Percentiles rank a stretch among this genome's conserved stretches.
These are phyloP conservation scores for Camarhynchus parvulus DNA, from an alignment of 2,113 vertebrate genomes.

Conservation along the genomic window DNA sequence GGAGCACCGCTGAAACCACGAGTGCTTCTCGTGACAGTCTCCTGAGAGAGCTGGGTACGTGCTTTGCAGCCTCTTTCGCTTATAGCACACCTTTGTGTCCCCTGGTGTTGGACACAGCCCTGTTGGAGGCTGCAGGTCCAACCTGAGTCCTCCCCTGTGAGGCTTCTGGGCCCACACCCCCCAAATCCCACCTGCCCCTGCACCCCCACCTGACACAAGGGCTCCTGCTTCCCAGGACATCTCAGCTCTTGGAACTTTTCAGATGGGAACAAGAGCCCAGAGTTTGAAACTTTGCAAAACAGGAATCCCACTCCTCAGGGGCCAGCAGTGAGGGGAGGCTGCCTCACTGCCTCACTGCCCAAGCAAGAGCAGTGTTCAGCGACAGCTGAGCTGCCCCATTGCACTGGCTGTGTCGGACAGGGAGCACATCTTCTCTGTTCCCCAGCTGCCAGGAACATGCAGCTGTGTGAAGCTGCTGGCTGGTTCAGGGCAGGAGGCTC, in stretches of 20 bases:
- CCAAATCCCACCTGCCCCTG: not conserved
- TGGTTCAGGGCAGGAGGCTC: not conserved
- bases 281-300: not conserved
- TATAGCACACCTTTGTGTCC: not conserved
- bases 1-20: not conserved
- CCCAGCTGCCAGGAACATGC: not conserved
- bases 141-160: not conserved
- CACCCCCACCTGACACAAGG: not conserved
- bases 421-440: not conserved
- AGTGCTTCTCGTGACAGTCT: not conserved
- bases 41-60: accelerated
- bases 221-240: not conserved
- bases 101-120: not conserved
- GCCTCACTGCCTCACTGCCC: not conserved
- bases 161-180: accelerated
- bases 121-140: accelerated
- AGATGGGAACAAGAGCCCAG: not conserved
- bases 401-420: not conserved
- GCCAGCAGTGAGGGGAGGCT: too few relatives aligned
- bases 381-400: not conserved
- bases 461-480: not conserved
- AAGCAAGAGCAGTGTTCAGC: accelerated
- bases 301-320: not conserved
- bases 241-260: not conserved
- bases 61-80: not conserved